Evolutionary conservation across 1,140 invertebrate species (phyloP), one percentile per base, ranked within the genome.

Genomic region (Bombus confusus): DNA sequence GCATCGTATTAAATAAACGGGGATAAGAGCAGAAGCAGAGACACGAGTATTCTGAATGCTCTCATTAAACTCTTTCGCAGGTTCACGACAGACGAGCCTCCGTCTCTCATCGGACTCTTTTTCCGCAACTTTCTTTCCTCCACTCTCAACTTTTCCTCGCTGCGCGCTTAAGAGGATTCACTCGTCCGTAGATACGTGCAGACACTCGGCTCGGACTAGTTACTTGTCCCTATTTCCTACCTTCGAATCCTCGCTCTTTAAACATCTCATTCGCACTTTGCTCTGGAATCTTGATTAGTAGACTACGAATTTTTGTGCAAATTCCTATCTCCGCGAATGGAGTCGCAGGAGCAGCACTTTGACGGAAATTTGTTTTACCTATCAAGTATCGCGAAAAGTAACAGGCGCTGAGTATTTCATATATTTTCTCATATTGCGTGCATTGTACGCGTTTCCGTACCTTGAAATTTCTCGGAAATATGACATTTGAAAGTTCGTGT

Each of bases 1-100:
- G 74, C 39, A 59, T 76, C 34, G 74, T 59, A 59, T 76, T 59
- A 76, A 59, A 59, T n/a, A 39, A 75, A 37, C 34, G 74, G 15
- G 34, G 34, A 76, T 9, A 76, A 15, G 47, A 39, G 13, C 6
- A 18, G 43, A 28, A 47, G 5, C 13, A 28, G 15, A 18, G 41
- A 22, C 2, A 25, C 3, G 34, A 74, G 73, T 74, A 34, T 52
- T 47, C 43, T 34, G 73, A 52, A 74, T 74, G 47, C 34, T 5
- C 74, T 76, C 74, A 37, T 76, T 76, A 76, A 76, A 59, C 74
- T 59, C 52, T 75, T 57, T 75, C 18, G 18, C 47, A 52, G 47
- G 47, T 18, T 18, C 47, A 52, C 1, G 72, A 28, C 41, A 31
- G 37, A 43, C 6, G 43, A 43, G 15, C 31, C n/a, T n/a, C n/a